A percentile compares a stretch with the other conserved stretches of the same genome.
phyloP scores from a whole-genome alignment of 2,113 vertebrate genomes.

The Perca flavescens region DNA sequence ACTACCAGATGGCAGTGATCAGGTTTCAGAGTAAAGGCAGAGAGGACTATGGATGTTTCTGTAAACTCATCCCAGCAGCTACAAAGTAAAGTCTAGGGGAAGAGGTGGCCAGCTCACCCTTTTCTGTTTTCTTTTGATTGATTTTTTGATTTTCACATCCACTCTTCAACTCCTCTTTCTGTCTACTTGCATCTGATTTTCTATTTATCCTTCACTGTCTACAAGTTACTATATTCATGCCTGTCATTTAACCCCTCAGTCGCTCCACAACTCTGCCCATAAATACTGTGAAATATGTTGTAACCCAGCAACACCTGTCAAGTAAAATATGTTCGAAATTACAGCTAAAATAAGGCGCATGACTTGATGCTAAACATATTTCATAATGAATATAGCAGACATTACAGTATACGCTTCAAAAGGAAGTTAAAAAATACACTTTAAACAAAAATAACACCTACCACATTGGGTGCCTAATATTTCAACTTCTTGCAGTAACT shows the following conservation, averaged over 20 bases:
- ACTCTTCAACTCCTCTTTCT: background rate
- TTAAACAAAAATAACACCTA: background rate
- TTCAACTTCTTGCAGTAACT: background rate
- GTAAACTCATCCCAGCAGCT: conserved; percentile 72
- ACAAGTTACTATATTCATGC: background rate
- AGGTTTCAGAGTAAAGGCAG: conserved; percentile 69
- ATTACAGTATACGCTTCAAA: background rate
- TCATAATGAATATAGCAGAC: background rate
- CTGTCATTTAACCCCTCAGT: conserved; percentile 23
- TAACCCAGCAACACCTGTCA: conserved; percentile 30
- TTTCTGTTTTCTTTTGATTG: conserved; percentile 20
- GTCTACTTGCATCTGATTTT: background rate
- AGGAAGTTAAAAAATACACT: background rate
- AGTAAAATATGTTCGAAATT: conserved; percentile 46
- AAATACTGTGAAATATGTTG: conserved; percentile 36
- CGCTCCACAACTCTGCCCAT: background rate
- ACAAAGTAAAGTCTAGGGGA: conserved; percentile 68
- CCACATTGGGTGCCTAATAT: background rate
- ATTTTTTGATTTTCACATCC: background rate
- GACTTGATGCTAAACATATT: conserved; percentile 6
- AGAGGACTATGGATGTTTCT: conserved; percentile 66
- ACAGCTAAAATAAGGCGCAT: conserved; percentile 10
- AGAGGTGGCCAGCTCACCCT: conserved; percentile 32
- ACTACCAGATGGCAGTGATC: conserved; percentile 81
- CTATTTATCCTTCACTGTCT: background rate